A percentile compares a stretch with the other conserved stretches of the same genome.
These are phyloP conservation scores for Paralichthys olivaceus DNA, from an alignment of 2,113 vertebrate genomes.

Conservation along the genomic window DNA sequence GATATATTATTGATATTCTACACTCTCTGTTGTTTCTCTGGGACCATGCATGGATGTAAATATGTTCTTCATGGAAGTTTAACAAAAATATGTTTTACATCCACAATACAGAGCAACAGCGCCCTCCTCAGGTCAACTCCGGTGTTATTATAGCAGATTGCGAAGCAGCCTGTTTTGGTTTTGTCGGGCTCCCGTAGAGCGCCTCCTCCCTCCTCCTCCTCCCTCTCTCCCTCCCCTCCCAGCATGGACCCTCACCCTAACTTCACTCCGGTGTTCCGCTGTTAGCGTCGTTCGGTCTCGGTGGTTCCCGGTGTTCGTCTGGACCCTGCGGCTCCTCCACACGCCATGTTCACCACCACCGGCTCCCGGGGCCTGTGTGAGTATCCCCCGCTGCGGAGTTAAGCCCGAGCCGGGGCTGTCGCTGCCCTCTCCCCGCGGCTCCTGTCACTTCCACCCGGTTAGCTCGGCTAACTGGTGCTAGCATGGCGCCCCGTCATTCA, in stretches of 20 bases:
- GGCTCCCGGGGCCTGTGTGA: slow-evolving; percentile 84
- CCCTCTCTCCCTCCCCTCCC: not conserved
- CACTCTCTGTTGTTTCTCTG: too few relatives aligned
- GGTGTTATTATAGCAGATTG: rapidly evolving
- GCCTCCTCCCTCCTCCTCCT: slow-evolving; percentile 43
- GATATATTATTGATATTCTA: too few relatives aligned
- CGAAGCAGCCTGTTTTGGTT: slow-evolving; percentile 8
- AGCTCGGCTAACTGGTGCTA: slow-evolving; percentile 40
- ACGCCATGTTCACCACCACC: slow-evolving; percentile 82
- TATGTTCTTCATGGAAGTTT: not conserved
- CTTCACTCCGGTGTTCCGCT: slow-evolving; percentile 61
- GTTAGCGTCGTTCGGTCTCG: slow-evolving; percentile 26
- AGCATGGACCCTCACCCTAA: slow-evolving; percentile 68
- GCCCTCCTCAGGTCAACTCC: slow-evolving; percentile 4
- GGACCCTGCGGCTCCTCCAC: not conserved
- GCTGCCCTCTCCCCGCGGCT: not conserved
- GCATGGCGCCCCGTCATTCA: slow-evolving; percentile 74
- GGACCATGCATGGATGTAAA: too few relatives aligned
- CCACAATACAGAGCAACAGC: slow-evolving; percentile 20
- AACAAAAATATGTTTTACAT: not conserved
- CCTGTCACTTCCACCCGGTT: slow-evolving; percentile 9
- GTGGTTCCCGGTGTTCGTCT: not conserved
- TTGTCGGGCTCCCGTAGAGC: slow-evolving; percentile 40
- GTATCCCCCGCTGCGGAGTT: slow-evolving; percentile 42
- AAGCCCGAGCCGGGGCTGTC: slow-evolving; percentile 1